These are phyloP conservation scores for Rhagonycha lutea DNA, from an alignment of 2,888 invertebrate species.

Conservation along the genomic window DNA sequence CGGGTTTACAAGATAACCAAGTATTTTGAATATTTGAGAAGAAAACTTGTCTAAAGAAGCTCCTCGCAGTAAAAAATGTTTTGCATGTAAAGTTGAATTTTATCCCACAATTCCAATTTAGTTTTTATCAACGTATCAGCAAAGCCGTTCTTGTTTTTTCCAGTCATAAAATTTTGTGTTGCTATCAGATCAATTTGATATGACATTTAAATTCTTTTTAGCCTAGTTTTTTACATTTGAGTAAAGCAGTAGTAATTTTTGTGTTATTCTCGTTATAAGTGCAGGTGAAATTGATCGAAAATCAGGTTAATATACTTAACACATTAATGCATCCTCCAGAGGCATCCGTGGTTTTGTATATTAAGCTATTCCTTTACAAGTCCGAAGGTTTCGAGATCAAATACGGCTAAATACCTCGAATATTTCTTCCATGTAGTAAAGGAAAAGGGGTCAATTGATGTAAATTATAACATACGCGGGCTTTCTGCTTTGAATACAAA, in stretches of 20 bases:
- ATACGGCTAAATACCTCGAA: not conserved
- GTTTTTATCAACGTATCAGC: constrained; percentile 13
- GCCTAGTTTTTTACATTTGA: not conserved
- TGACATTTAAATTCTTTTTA: not conserved
- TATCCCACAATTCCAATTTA: constrained; percentile 17
- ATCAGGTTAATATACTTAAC: not conserved
- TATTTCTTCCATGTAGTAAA: not conserved
- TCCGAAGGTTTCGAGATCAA: not conserved
- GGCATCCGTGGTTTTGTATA: not conserved
- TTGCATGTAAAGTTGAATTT: constrained; percentile 21
- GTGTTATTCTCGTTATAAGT: too few species aligned
- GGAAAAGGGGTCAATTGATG: not conserved
- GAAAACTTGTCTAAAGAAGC: not conserved
- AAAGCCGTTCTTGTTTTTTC: constrained; percentile 18
- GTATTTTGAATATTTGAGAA: constrained; percentile 3
- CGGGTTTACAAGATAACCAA: constrained; percentile 3
- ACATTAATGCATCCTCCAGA: not conserved
- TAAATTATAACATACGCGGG: not conserved
- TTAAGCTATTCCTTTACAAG: not conserved
- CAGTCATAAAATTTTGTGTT: constrained; percentile 2
- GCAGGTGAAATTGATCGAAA: too few species aligned
- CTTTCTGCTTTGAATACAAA: not conserved
- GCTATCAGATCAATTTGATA: not conserved
- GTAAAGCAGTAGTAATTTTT: not conserved
- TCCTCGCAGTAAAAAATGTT: constrained; percentile 3